These are phyloP conservation scores for Metacarcinus magister DNA, from an alignment of 2,888 invertebrate species.

Conservation along the genomic window DNA sequence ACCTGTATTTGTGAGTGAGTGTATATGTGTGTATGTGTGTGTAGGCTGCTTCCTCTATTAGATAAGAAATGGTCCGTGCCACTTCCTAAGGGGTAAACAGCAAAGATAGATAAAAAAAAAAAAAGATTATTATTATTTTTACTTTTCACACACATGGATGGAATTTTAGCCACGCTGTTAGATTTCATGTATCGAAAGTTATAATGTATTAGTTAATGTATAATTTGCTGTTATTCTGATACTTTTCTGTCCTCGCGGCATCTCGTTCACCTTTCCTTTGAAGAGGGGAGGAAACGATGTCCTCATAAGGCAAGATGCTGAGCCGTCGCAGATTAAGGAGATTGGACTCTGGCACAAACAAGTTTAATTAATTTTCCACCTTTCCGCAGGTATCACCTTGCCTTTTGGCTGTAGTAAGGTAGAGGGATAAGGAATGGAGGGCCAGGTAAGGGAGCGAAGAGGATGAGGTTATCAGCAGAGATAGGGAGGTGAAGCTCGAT, in stretches of 20 bases:
- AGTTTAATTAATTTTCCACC: slow-evolving; percentile 68
- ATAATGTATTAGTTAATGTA: not conserved
- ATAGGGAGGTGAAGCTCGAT: not conserved
- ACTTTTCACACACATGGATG: not conserved
- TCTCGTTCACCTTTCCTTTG: not conserved
- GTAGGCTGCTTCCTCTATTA: too few species aligned
- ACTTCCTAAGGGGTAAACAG: too few species aligned
- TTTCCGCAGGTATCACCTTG: slow-evolving; percentile 54
- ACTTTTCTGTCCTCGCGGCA: not conserved
- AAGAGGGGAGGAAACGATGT: slow-evolving; percentile 15
- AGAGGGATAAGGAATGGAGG: not conserved
- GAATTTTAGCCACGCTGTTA: not conserved
- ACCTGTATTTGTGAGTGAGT: too few species aligned
- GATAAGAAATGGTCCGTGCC: too few species aligned
- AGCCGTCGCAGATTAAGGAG: slow-evolving; percentile 53
- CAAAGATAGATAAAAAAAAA: too few species aligned
- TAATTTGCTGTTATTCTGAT: not conserved
- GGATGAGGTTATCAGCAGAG: not conserved
- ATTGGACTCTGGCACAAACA: slow-evolving; percentile 65
- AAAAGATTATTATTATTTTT: too few species aligned
- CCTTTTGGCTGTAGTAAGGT: not conserved
- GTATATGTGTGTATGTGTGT: too few species aligned
- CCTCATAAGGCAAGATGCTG: slow-evolving; percentile 36
- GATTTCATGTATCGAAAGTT: not conserved
- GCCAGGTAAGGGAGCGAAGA: not conserved